Evolutionary conservation across 2,797 vertebrate species (phyloP).

Genomic region (Steatocranus sp.): DNA sequence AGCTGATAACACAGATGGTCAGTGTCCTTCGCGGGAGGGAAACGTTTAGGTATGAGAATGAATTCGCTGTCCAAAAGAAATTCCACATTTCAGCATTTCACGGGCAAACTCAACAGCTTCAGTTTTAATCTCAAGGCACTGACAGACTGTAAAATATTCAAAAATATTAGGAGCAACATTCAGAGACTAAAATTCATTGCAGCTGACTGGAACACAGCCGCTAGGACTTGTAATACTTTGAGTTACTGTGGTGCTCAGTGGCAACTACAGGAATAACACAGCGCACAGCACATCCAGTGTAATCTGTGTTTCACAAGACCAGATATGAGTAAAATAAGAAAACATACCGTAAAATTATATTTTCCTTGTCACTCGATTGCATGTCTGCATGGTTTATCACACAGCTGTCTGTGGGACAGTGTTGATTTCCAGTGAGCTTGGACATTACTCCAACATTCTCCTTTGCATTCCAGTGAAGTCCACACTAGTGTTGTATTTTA

Average conservation of each 20-base stretch:
- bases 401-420: not conserved
- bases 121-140: constrained; percentile 54
- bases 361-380: constrained; percentile 8
- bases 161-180: constrained; percentile 35
- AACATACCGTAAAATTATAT: constrained; percentile 30
- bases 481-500: constrained; percentile 44
- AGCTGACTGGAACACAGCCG: constrained; percentile 30
- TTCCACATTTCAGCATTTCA: constrained; percentile 23
- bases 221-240: constrained; percentile 13
- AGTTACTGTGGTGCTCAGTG: constrained; percentile 17
- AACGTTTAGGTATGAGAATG: constrained; percentile 28
- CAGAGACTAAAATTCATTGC: constrained; percentile 23
- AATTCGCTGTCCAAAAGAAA: constrained; percentile 38
- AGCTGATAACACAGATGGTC: constrained; percentile 69
- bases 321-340: constrained; percentile 29
- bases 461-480: constrained; percentile 14
- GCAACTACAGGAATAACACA: constrained; percentile 15
- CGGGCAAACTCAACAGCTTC: constrained; percentile 1
- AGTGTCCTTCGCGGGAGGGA: constrained; percentile 50
- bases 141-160: constrained; percentile 46
- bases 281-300: not conserved
- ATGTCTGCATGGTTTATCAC: constrained; percentile 1
- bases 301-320: not conserved
- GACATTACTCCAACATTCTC: constrained; percentile 7
- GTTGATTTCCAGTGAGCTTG: not conserved